Base-by-base conservation (phyloP, 2,888 invertebrate species). In the Drosophila anomelani region DNA sequence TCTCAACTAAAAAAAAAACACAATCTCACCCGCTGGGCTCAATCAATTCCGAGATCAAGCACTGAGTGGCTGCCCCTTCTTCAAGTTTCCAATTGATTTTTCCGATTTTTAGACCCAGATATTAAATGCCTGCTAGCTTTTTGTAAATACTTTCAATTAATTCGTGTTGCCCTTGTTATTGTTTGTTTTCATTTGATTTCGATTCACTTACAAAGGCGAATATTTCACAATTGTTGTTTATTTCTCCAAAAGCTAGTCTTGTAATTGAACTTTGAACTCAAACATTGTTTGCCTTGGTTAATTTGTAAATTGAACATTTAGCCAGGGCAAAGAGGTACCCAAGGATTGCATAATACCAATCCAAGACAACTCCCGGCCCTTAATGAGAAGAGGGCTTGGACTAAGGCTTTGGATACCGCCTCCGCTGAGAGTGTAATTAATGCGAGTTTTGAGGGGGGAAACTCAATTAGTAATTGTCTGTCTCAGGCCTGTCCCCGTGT, bases 401-500 rank as follows among this genome's bases (percentile, higher is more conserved):
- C n/a, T 7, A 8, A 20, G 41, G 20, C 58, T 38, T 29, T 4
- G 44, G 13, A 9, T 51, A 13, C 67, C 56, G 47, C 32, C 29
- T 54, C 46, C 32, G 23, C 46, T n/a, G 26, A 10, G 68, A 49
- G 38, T 43, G 68, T 69, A 69, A 69, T 69, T 69, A 69, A 69
- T 69, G 72, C 59, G 53, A 34, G 62, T 53, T 47, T 15, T 26
- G 8, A 3, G 57, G 51, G 63, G 69, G 67, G 80, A 76, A 75
- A 79, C 81, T 84, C 85, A 88, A 84, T 84, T 84, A 83, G 88
- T 84, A 69, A 51, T 49, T 68, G 68, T 68, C 71, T 68, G 68
- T 68, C 68, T 57, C 58, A 49, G 71, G 67, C 57, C 71, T 56
- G 71, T 68, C 57, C 47, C 56, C 34, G 56, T 43, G 47, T 62